Evolutionary conservation across 2,797 vertebrate species (phyloP), one percentile per base, ranked within the genome.

Genomic region (Steatocranus sp.): DNA sequence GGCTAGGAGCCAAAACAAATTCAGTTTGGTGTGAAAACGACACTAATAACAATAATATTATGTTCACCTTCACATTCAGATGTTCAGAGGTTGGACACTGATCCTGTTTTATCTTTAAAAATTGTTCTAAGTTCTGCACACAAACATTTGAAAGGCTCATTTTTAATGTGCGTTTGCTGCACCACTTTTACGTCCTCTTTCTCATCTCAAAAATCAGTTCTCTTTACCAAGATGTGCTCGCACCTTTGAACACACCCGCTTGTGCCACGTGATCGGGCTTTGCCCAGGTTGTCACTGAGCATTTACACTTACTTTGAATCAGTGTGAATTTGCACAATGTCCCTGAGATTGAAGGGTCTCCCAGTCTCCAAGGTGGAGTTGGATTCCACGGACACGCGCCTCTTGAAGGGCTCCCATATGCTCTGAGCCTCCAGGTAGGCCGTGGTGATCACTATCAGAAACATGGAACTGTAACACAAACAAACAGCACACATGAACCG

Each of bases 351-450:
- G 93, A 99, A 99, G 12, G 97, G 97, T 89, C 97, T 97, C 89
- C 98, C 98, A 18, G 98, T 97, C 94, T 99, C 98, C 95, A 98
- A 94, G 88, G 97, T 94, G 68, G 97, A 96, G 95, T 96, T 98
- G 79, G 97, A 97, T 90, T 99, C 98, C 89, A 98, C 96, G 30
- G 97, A 99, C 51, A 99, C 95, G 7, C 97, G 97, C 93, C 97
- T 97, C 92, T 97, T 97, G 93, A 99, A 99, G 27, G 98, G 98
- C 91, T 99, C 98, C 99, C 99, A 99, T 86, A 99, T 98, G 94
- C 98, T 98, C 95, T 99, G 97, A 91, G 99, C 99, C 96, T 99
- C 99, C 95, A 99, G 94, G 92, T 98, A 99, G 80, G 99, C 98
- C 30, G 97, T 97, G 94, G 96, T 97, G 48, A 99, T 98, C 79